Conservation (phyloP, 2,113 vertebrate species). For the Chamaetylas fuelleborni region DNA sequence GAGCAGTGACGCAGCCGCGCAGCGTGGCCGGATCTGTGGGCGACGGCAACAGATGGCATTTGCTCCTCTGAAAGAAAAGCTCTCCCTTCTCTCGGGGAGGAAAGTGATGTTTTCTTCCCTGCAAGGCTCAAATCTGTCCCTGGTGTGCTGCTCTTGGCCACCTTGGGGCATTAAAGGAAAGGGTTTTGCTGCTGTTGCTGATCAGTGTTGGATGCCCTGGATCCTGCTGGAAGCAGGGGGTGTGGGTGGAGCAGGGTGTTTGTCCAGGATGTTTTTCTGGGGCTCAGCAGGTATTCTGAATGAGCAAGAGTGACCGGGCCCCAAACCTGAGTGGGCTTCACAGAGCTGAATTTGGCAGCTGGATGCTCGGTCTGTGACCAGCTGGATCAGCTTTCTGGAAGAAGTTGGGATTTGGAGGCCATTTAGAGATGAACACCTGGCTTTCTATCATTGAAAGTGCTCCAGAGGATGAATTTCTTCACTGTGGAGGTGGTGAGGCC, state of each 20-base stretch:
- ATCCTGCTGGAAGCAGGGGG: neutral
- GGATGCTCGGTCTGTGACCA: accelerated
- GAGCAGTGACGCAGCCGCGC: neutral
- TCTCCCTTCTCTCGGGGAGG: neutral
- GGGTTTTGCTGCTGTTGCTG: neutral
- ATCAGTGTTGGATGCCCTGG: neutral
- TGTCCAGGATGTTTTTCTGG: neutral
- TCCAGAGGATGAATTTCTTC: neutral
- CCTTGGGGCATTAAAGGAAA: neutral
- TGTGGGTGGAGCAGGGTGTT: accelerated
- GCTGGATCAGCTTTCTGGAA: neutral
- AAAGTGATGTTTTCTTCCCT: neutral
- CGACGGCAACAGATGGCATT: conserved; percentile 33
- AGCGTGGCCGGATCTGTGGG: conserved; percentile 12
- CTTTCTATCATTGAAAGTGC: accelerated
- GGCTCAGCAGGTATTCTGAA: neutral
- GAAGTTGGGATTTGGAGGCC: neutral
- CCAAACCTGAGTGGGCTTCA: neutral
- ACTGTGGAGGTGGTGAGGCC: neutral
- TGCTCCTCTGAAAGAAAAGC: conserved; percentile 22
- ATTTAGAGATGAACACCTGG: neutral
- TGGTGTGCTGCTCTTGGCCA: neutral
- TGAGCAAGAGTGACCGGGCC: neutral
- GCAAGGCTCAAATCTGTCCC: neutral
- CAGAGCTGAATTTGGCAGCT: neutral